These are phyloP conservation scores for Megaceryle torquata DNA, from an alignment of 2,113 vertebrate species.

Conservation along the genomic window DNA sequence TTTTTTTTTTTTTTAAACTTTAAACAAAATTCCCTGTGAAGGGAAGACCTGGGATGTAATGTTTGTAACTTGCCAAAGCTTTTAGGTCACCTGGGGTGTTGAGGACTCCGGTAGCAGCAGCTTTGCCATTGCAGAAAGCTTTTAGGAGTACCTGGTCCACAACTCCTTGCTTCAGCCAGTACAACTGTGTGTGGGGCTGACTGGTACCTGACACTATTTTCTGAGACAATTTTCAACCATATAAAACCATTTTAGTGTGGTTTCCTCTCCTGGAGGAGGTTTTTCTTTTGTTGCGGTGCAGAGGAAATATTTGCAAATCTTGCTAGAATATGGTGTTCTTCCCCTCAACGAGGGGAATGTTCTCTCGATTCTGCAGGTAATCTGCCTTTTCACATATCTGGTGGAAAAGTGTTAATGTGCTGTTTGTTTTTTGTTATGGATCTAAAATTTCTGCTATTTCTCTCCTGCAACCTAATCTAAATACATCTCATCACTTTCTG, in stretches of 20 bases:
- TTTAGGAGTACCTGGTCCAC: neutral
- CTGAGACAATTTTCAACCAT: neutral
- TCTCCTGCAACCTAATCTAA: neutral
- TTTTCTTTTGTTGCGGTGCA: neutral
- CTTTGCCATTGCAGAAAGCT: neutral
- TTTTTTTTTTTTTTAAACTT: neutral
- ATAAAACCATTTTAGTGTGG: neutral
- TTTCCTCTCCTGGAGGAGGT: neutral
- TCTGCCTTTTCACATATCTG: neutral
- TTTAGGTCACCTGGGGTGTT: neutral
- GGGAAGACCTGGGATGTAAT: neutral
- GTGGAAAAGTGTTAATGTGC: neutral
- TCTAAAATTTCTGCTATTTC: neutral
- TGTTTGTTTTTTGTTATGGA: neutral
- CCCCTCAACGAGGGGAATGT: neutral
- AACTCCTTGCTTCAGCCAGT: too few species aligned
- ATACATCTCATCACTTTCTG: neutral
- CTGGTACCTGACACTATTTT: neutral
- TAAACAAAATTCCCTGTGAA: neutral
- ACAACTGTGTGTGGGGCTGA: neutral
- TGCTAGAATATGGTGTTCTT: neutral
- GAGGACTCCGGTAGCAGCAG: neutral
- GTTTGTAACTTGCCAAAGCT: neutral
- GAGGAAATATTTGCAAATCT: neutral
- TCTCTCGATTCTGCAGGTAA: neutral